These are phyloP conservation scores for Hydrozoanthus gracilis DNA, from an alignment of 92 coral and sea anemone genomes.

Conservation along the genomic window DNA sequence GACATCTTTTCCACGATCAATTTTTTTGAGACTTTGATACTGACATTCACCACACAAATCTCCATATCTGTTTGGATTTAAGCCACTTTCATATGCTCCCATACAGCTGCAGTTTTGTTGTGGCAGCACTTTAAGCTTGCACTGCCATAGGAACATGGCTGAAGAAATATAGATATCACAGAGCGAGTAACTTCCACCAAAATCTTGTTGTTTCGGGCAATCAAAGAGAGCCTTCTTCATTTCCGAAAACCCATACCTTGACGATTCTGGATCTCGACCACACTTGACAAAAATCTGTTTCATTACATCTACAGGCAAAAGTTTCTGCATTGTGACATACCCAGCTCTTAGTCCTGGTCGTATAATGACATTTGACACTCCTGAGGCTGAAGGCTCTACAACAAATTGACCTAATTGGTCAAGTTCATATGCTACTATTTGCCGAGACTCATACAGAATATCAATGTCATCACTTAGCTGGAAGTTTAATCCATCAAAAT, in stretches of 20 bases:
- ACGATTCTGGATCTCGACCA: background rate
- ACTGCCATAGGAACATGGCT: background rate
- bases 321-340: slow-evolving; percentile 14
- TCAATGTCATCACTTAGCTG: background rate
- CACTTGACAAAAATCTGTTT: background rate
- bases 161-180: background rate
- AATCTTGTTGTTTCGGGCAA: slow-evolving; percentile 4
- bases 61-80: slow-evolving; percentile 15
- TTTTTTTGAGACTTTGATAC: background rate
- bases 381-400: slow-evolving; percentile 17
- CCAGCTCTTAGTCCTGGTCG: slow-evolving; percentile 23
- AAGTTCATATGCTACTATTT: slow-evolving; percentile 3
- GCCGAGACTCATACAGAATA: background rate
- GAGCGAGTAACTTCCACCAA: background rate
- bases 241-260: background rate
- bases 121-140: background rate
- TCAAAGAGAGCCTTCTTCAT: background rate
- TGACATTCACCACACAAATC: background rate
- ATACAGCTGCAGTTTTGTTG: background rate
- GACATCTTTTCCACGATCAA: background rate
- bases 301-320: background rate
- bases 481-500: background rate
- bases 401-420: background rate
- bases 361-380: slow-evolving; percentile 15
- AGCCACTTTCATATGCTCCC: background rate